Base-by-base conservation (phyloP, 2,113 vertebrate genomes). In the Pyxicephalus adspersus region DNA sequence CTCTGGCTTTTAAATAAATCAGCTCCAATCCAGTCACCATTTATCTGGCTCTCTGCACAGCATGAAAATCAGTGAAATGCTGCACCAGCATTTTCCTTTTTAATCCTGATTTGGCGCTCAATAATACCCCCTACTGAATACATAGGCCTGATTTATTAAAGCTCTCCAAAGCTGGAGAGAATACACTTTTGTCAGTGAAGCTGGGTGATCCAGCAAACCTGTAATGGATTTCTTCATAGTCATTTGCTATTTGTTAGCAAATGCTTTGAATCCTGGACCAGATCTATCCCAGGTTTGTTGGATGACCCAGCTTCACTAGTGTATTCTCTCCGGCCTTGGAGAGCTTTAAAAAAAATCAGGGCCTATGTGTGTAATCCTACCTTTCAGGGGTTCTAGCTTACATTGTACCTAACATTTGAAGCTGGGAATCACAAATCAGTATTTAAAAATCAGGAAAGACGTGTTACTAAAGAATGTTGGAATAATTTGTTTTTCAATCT, bases 1-100 rank as follows among this genome's bases (percentile, higher is more conserved):
- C 68, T 20, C 68, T 57, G 68, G 51, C 25, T 72, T 57, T 26
- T 20, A 9, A 55, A 51, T 55, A 72, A 72, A 72, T 57, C 68
- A 72, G 29, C 19, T 57, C 55, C 26, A 72, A n/a, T 55, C 9
- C 52, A n/a, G 68, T 72, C 51, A 72, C 51, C 26, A 29, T 70
- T 70, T 52, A 70, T 66, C 64, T 38, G 22, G 18, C 67, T 52
- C 67, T 55, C 18, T n/a, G 68, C 45, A 55, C 68, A 57, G 51
- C 68, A 55, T 22, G 51, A 57, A 57, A 57, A 31, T 72, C 67
- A 51, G 50, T 23, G 22, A 68, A 50, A 50, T 72, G 26, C 25
- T 52, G 17, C 29, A 31, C 22, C 45, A n/a, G 22, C 26, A 25
- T 71, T 16, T 31, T 72, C 26, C 31, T 19, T 55, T 72, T 71